Percentiles rank a stretch among this genome's conserved stretches.
Evolutionary conservation across 2,113 vertebrate genomes (phyloP).

Genomic region (Aplodontia rufa): DNA sequence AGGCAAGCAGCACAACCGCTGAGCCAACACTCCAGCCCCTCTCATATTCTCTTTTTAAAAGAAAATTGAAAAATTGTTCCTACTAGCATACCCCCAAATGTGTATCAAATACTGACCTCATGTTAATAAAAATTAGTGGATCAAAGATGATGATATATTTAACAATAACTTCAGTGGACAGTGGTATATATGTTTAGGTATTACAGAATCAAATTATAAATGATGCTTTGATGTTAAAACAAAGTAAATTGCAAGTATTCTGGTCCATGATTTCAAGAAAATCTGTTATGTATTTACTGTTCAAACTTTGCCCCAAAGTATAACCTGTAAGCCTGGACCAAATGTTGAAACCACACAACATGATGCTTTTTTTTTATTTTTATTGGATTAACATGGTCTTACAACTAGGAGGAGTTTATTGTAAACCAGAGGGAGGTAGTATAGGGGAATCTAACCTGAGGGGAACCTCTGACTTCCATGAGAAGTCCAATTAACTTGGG

Average conservation of each 20-base stretch:
- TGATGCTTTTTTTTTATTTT: no score
- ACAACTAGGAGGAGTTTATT: no score
- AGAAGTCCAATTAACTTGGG: no score
- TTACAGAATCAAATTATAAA: conserved; percentile 19
- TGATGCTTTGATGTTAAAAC: background rate
- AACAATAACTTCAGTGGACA: background rate
- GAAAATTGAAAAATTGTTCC: background rate
- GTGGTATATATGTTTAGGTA: background rate
- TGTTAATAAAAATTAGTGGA: background rate
- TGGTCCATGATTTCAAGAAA: background rate
- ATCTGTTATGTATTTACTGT: background rate
- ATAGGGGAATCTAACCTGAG: no score
- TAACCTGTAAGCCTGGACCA: background rate
- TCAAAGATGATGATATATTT: background rate
- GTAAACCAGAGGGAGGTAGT: no score
- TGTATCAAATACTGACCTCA: background rate
- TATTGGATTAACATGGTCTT: no score
- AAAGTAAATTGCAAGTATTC: background rate
- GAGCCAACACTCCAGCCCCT: no score
- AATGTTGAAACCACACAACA: background rate
- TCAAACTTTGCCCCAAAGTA: conserved; percentile 11
- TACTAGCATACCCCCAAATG: background rate
- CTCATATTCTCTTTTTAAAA: no score
- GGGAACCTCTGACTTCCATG: no score
- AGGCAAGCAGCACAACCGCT: no score